These are phyloP conservation scores for Eubasilissa regina DNA, from an alignment of 1,140 invertebrate species.

Conservation along the genomic window DNA sequence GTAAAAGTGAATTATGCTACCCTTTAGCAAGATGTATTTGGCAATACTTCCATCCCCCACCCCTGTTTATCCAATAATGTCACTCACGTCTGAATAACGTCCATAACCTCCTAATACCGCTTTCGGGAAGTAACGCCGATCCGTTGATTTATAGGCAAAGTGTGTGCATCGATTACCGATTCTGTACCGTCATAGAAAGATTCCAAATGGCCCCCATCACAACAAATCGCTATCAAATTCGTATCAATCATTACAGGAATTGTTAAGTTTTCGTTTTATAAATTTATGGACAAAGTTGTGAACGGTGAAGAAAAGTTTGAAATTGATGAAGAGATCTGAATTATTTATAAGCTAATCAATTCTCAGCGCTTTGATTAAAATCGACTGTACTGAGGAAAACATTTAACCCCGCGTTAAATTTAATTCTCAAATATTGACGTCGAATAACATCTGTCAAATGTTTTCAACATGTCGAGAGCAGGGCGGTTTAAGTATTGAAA, in stretches of 20 bases:
- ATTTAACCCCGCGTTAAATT: no score
- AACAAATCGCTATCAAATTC: conserved; percentile 15
- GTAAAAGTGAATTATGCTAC: conserved; percentile 51
- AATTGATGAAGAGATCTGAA: conserved; percentile 42
- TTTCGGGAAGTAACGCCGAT: neutral
- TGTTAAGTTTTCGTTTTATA: conserved; percentile 18
- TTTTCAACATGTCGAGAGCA: no score
- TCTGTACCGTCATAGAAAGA: neutral
- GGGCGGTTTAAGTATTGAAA: no score
- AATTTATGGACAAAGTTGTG: conserved; percentile 41
- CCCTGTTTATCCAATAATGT: conserved; percentile 26
- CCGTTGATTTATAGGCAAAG: conserved; percentile 7
- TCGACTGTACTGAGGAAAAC: neutral
- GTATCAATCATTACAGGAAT: conserved; percentile 29
- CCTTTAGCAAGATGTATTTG: conserved; percentile 54
- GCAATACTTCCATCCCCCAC: neutral
- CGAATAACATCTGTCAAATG: no score
- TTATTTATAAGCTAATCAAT: conserved; percentile 38
- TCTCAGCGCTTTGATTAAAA: conserved; percentile 22
- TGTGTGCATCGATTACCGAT: neutral
- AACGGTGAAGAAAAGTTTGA: conserved; percentile 13
- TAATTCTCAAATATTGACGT: no score
- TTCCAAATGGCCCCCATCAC: neutral
- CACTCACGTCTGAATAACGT: conserved; percentile 2
- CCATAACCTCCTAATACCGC: conserved; percentile 12